These are phyloP conservation scores for Drosophila cardini DNA, from an alignment of 1,140 invertebrate genomes.

Conservation along the genomic window DNA sequence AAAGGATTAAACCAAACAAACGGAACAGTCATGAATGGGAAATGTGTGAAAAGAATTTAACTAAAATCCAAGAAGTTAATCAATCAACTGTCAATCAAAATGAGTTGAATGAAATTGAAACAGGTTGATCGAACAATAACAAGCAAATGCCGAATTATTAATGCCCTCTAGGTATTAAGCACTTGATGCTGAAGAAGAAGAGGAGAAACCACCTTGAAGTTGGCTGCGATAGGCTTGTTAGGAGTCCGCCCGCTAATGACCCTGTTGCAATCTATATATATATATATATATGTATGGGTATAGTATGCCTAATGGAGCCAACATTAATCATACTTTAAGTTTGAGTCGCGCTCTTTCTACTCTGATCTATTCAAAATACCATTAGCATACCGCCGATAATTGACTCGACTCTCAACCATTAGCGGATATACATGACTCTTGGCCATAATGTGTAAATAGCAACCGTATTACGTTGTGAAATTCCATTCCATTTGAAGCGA, in stretches of 20 bases:
- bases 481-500: constrained; percentile 19
- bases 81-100: constrained; percentile 80
- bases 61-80: constrained; percentile 64
- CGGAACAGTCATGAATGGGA: constrained; percentile 60
- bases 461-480: constrained; percentile 78
- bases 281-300: neutral
- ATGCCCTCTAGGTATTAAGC: constrained; percentile 39
- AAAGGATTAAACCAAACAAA: constrained; percentile 75
- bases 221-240: constrained; percentile 42
- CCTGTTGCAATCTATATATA: constrained; percentile 59
- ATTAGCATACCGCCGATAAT: constrained; percentile 79
- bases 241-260: constrained; percentile 62
- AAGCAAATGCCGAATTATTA: constrained; percentile 63
- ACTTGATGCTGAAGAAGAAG: constrained; percentile 29
- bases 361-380: constrained; percentile 69
- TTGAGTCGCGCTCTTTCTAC: constrained; percentile 28
- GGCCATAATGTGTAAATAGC: constrained; percentile 51
- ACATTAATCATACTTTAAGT: constrained; percentile 80
- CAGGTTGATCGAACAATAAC: constrained; percentile 72
- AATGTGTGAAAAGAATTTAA: constrained; percentile 74
- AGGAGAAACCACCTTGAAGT: constrained; percentile 16
- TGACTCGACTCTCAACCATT: constrained; percentile 62
- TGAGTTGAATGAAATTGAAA: constrained; percentile 67
- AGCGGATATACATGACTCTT: constrained; percentile 45
- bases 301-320: constrained; percentile 56